A percentile compares a stretch with the other conserved stretches of the same genome.
Evolutionary conservation across 2,113 vertebrate genomes (phyloP).

Genomic region (Chascanopsetta lugubris): DNA sequence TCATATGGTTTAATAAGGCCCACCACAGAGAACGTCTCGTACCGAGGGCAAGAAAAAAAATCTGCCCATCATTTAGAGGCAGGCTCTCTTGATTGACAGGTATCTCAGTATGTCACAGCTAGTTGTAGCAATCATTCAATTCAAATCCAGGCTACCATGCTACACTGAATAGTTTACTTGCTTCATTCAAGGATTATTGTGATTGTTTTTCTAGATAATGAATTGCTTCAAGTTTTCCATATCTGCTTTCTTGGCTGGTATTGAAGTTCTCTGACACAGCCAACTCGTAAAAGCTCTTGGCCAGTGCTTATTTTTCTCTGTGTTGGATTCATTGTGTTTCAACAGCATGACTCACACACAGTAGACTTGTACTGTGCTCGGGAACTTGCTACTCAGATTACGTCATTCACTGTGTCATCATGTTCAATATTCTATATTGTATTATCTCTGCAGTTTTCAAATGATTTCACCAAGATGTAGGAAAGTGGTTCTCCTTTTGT

Average conservation of each 20-base stretch:
- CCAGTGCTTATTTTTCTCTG: conserved; percentile 6
- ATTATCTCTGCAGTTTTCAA: neutral
- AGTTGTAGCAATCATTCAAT: neutral
- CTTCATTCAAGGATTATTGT: neutral
- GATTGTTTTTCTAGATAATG: neutral
- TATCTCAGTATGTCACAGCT: neutral
- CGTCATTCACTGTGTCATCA: neutral
- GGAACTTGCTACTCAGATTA: neutral
- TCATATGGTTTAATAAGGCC: neutral
- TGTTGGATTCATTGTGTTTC: conserved; percentile 29
- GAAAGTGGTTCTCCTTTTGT: neutral
- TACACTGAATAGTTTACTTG: neutral
- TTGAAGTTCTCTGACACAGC: neutral
- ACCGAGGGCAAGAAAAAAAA: neutral
- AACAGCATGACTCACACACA: neutral
- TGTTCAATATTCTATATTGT: neutral
- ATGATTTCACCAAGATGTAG: neutral
- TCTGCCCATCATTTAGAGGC: neutral
- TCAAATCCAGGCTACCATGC: neutral
- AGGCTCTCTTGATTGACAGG: neutral
- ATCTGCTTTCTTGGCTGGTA: conserved; percentile 16
- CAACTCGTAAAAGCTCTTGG: conserved; percentile 24
- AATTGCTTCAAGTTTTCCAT: conserved; percentile 1
- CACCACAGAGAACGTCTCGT: neutral
- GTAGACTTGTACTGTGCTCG: neutral